Conservation (phyloP, 1,140 invertebrate species). For the Mylabris phalerata region DNA sequence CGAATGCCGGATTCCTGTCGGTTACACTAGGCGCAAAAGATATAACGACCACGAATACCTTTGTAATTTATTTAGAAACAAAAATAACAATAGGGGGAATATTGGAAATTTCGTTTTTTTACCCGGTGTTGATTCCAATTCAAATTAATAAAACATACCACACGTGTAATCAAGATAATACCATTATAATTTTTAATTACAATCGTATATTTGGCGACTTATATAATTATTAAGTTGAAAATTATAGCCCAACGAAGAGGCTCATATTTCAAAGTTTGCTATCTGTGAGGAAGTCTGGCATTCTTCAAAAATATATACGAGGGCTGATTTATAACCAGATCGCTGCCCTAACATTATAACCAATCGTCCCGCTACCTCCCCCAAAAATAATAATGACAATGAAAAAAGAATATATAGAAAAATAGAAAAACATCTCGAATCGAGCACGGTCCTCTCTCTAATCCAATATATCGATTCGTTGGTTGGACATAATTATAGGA, state of each 20-base stretch:
- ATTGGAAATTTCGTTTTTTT: not conserved
- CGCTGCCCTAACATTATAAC: conserved; percentile 8
- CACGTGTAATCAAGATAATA: conserved; percentile 16
- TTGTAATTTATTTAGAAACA: too few species aligned
- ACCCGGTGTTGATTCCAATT: not conserved
- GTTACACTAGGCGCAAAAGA: too few species aligned
- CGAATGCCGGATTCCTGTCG: too few species aligned
- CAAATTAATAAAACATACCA: conserved; percentile 12
- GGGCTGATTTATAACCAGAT: conserved; percentile 11
- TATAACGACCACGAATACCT: too few species aligned
- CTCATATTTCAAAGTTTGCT: conserved; percentile 16
- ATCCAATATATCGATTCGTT: conserved; percentile 4
- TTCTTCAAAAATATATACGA: conserved; percentile 3
- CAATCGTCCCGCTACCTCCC: conserved; percentile 3
- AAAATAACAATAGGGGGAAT: too few species aligned
- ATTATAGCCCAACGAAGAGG: conserved; percentile 11
- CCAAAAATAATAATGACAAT: not conserved
- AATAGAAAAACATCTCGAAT: too few species aligned
- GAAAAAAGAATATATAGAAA: too few species aligned
- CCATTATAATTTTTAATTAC: conserved; percentile 18
- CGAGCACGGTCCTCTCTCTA: conserved; percentile 1
- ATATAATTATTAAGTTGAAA: conserved; percentile 15
- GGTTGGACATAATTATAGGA: conserved; percentile 11
- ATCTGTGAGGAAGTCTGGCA: conserved; percentile 15
- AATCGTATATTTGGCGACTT: conserved; percentile 14